Evolutionary conservation across 2,113 vertebrate genomes (phyloP).

Genomic region (Neogobius melanostomus): DNA sequence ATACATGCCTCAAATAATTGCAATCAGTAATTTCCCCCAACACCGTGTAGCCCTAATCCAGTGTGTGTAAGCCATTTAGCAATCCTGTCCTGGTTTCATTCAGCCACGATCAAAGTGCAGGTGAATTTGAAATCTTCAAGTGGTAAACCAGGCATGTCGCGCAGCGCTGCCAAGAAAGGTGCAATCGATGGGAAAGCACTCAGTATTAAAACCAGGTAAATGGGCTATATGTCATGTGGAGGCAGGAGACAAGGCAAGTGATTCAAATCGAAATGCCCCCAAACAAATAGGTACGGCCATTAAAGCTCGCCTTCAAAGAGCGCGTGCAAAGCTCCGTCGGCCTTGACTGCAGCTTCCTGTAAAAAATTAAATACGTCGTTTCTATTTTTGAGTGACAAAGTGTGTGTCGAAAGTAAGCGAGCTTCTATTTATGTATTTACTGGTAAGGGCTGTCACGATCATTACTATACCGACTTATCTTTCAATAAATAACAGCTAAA

Average conservation of each 20-base stretch:
- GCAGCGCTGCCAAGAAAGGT: slow-evolving; percentile 20
- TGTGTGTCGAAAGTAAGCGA: too few species aligned
- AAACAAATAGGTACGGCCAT: background rate
- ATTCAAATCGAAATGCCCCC: slow-evolving; percentile 25
- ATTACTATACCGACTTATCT: too few species aligned
- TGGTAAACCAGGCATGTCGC: slow-evolving; percentile 41
- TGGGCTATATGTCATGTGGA: slow-evolving; percentile 37
- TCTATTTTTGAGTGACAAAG: too few species aligned
- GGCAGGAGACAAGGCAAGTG: slow-evolving; percentile 11
- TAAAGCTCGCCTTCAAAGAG: background rate
- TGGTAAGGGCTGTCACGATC: too few species aligned
- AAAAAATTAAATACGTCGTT: background rate
- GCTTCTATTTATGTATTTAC: background rate
- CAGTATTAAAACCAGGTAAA: slow-evolving; percentile 53
- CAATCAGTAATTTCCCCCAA: too few species aligned
- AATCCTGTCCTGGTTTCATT: slow-evolving; percentile 44
- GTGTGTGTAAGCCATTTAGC: slow-evolving; percentile 38
- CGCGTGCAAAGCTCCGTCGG: background rate
- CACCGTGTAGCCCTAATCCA: too few species aligned
- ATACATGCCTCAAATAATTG: too few species aligned
- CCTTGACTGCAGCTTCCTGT: background rate
- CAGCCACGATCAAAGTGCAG: slow-evolving; percentile 33
- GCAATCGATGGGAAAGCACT: slow-evolving; percentile 52
- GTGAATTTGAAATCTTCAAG: slow-evolving; percentile 54
- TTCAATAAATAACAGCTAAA: too few species aligned